Conservation (phyloP, 2,797 vertebrate genomes). For the Peromyscus melanophrys region DNA sequence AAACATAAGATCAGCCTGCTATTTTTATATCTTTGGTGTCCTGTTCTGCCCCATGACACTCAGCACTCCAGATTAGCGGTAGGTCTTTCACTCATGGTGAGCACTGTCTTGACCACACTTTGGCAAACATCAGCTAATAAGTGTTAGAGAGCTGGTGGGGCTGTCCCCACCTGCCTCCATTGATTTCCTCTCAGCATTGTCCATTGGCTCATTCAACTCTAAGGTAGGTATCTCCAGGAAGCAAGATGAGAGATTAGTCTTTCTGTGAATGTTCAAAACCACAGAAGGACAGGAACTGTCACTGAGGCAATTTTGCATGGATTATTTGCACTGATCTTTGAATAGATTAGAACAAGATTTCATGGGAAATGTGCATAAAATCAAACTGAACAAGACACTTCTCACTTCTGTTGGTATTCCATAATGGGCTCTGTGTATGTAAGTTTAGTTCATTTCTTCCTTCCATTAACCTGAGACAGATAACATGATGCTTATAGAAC, state of each 20-base stretch:
- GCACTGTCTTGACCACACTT: conserved; percentile 46
- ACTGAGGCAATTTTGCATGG: conserved; percentile 2
- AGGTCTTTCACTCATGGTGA: conserved; percentile 65
- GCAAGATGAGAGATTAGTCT: conserved; percentile 66
- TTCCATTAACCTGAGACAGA: conserved; percentile 32
- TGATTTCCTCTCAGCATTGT: conserved; percentile 72
- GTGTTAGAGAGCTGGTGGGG: not conserved
- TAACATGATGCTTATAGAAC: conserved; percentile 29
- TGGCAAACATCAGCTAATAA: not conserved
- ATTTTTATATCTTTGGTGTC: conserved; percentile 83
- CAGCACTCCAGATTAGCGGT: conserved; percentile 80
- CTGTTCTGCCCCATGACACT: conserved; percentile 82
- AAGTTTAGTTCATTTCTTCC: conserved; percentile 18
- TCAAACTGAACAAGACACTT: conserved; percentile 55
- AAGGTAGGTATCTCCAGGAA: conserved; percentile 71
- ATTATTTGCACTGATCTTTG: conserved; percentile 25
- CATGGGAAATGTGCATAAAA: conserved; percentile 68
- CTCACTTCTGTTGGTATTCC: conserved; percentile 29
- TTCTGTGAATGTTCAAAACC: conserved; percentile 73
- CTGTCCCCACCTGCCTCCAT: conserved; percentile 38
- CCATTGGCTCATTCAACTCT: conserved; percentile 13
- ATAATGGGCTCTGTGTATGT: conserved; percentile 3
- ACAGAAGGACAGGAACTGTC: conserved; percentile 61
- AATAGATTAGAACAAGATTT: conserved; percentile 66
- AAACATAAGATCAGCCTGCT: conserved; percentile 79